Base-by-base conservation (phyloP, 2,888 invertebrate species). In the Drosophila meridiana region DNA sequence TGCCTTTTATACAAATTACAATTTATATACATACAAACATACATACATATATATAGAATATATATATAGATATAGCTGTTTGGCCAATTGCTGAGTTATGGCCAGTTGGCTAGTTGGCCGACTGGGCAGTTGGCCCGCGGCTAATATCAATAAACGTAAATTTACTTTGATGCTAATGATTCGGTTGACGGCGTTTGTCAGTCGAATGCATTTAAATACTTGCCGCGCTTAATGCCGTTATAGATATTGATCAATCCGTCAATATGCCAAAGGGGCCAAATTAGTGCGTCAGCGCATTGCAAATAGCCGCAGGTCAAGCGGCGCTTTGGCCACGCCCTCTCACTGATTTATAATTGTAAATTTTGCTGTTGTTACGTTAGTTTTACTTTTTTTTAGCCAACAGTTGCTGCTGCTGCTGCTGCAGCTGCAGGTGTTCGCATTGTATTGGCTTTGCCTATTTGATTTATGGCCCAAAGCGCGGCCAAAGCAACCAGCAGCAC, bases 131-230 rank as follows among this genome's bases (percentile, higher is more conserved):
- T 48, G 43, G 53, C 73, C 59, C 57, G 64, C 72, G 71, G 72
- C 72, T 59, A 72, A 72, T 72, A 63, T 65, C 73, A 65, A 72
- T 73, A 72, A 67, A 73, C 73, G 76, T 78, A 78, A 82, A 84
- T 84, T 76, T 85, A 69, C 70, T 82, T 83, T 85, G 80, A 82
- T 79, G 85, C 79, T 82, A 82, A 84, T 82, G 81, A 82, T 72
- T 85, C 55, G 55, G 62, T 64, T 64, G 69, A 69, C 62, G 83
- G 80, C 64, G 65, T 62, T 59, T 62, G 57, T 66, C 70, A 76
- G 60, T 56, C 52, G 40, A 53, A 52, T 50, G 13, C 38, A 64
- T 40, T 53, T 28, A 50, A 32, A 60, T 60, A 32, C 48, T 50
- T 4, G 60, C 50, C 60, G 8, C 38, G 50, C 32, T 32, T 65